Evolutionary conservation across 2,797 vertebrate genomes (phyloP), one percentile per base, ranked within the genome.

Genomic region (Macropodus opercularis): DNA sequence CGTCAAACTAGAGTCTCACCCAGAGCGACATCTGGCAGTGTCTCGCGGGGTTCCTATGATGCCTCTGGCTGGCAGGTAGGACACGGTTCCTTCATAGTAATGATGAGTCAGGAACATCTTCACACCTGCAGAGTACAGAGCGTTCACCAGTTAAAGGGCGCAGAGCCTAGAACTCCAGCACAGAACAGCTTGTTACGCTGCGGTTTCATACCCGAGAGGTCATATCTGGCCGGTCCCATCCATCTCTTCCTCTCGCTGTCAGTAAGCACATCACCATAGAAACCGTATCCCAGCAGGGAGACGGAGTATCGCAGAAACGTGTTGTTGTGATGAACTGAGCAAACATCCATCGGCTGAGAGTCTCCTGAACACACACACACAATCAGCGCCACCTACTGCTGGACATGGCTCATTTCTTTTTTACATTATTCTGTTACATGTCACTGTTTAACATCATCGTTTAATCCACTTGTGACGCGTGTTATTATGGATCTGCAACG

Each of bases 21-120:
- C 95, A 0, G 93, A 85, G 76, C 89, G 91, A 90, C 97, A 98
- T 75, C 63, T 87, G 38, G 82, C 78, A 54, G 81, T 66, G 63
- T 98, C 97, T 63, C 94, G 83, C 3, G 97, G 97, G 11, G 93
- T 95, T 43, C 95, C 95, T 3, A 91, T 31, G 2, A 89, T 75
- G 57, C 89, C 93, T 46, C 83, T 91, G 14, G 95, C 96, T 1
- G 94, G 95, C 51, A 96, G 91, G 85, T 95, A 96, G 38, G 92
- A 94, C 69, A 98, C 91, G 0, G 93, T 93, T 52, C 96, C 97
- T 77, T 98, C 96, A 14, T 98, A 98, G 85, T 88, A 95, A 76
- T 94, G 94, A 88, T 98, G 96, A 24, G 94, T 95, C 60, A 98
- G 92, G 60, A 98, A 98, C 31, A 93, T 96, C 90, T 98, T 98